Percentiles rank a stretch among this genome's conserved stretches.
These are phyloP conservation scores for Hemicrepidius hirtus DNA, from an alignment of 2,888 invertebrate genomes.

Conservation along the genomic window DNA sequence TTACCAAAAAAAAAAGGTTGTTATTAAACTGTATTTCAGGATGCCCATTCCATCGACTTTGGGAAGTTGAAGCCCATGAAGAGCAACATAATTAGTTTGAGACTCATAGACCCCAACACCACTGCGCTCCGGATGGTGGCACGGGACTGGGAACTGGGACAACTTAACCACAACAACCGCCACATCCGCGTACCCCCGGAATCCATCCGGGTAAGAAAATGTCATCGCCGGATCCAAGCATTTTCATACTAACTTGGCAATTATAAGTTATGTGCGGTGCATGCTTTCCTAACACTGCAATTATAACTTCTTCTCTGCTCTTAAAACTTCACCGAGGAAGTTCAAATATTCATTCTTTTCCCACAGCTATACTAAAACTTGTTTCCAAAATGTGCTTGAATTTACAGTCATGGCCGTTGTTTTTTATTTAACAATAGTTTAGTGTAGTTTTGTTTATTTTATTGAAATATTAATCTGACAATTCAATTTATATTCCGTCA, in stretches of 20 bases:
- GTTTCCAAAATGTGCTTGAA: not conserved
- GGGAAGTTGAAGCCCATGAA: slow-evolving; percentile 75
- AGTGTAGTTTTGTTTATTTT: too few relatives aligned
- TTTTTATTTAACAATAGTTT: too few relatives aligned
- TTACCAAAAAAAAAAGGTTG: slow-evolving; percentile 40
- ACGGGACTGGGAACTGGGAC: slow-evolving; percentile 68
- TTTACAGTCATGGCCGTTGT: not conserved
- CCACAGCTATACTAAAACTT: too few relatives aligned
- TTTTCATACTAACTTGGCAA: slow-evolving; percentile 48
- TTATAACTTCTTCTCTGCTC: slow-evolving; percentile 27
- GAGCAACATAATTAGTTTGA: slow-evolving; percentile 82
- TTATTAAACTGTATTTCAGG: slow-evolving; percentile 65
- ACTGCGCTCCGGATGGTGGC: slow-evolving; percentile 73
- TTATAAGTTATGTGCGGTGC: slow-evolving; percentile 43
- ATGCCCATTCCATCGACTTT: slow-evolving; percentile 79
- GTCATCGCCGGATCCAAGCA: slow-evolving; percentile 43
- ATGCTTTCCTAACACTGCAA: slow-evolving; percentile 29
- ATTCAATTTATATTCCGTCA: too few relatives aligned
- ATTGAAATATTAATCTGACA: too few relatives aligned
- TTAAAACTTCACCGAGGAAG: slow-evolving; percentile 11
- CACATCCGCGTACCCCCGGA: slow-evolving; percentile 53
- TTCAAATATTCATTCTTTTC: slow-evolving; percentile 23
- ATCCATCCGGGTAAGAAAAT: slow-evolving; percentile 55
- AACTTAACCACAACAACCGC: slow-evolving; percentile 53
- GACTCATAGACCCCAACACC: slow-evolving; percentile 77